Evolutionary conservation across 2,888 invertebrate genomes (phyloP), one percentile per base, ranked within the genome.

Genomic region (Caenorhabditis wallacei): DNA sequence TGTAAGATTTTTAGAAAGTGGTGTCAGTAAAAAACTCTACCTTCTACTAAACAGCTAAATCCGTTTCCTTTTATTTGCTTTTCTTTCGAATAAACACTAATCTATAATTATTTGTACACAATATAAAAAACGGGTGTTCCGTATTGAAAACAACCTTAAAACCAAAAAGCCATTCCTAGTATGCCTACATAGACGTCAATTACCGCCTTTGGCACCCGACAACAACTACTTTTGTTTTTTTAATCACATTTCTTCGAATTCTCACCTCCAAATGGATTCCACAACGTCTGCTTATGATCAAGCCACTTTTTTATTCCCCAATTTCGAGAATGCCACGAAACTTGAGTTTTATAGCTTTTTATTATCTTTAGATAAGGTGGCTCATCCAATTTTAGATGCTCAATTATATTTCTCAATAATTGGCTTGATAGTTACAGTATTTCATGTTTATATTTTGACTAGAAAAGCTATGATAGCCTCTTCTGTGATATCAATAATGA

Each of bases 401-500:
- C 56, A 56, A n/a, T 16, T 56, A 16, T 66, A 66, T 10, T 5
- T 66, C 11, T 51, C 66, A 0, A 53, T 66, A 3, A 16, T 66
- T 37, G 66, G 66, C 2, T 53, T 53, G n/a, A 1, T 66, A 2
- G 3, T 66, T 7, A 66, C 66, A 22, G 35, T 56, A 22, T 11
- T 54, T 18, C 69, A 69, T 26, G 2, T 69, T 8, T 11, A 56
- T 1, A 56, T 69, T 56, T 40, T 69, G 24, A 43, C 69, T n/a
- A 18, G 69, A 30, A 69, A 56, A 37, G 18, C 69, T 11, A 69
- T 69, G 69, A 40, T 54, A 37, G 56, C 56, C 7, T 69, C 69
- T 7, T 69, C 69, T n/a, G 69, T 69, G 26, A 69, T 56, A 7
- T 56, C 69, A 16, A 22, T 69, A 10, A 54, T 69, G 56, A 69